Evolutionary conservation across 35 echinoderm and acorn worm species (phyloP), one percentile per base, ranked within the genome.

Genomic region (Patiria miniata): DNA sequence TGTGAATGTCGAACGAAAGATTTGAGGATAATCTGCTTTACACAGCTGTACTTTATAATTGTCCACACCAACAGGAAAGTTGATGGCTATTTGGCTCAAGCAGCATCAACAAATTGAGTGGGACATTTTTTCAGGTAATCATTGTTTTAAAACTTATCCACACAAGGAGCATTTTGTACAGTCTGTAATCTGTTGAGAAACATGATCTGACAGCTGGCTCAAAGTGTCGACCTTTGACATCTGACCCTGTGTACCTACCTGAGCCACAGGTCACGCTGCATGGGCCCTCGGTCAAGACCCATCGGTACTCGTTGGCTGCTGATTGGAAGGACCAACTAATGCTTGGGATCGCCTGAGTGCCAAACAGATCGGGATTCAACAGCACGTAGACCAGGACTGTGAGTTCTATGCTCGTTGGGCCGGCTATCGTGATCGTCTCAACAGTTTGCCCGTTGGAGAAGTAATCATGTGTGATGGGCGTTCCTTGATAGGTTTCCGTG

Each of bases 241-340:
- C 65, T 73, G n/a, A 61, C 58, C 8, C 8, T 73, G 12, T 47
- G 42, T n/a, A 73, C 65, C 4, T 9, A 73, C 65, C 65, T 73
- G 34, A 7, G 29, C 65, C 65, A 73, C 65, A 73, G 65, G 65
- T 73, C 7, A 73, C 65, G 1, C 65, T 73, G 34, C 65, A 73
- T 12, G 29, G 7, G 8, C 65, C 65, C 2, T 18, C 21, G 8
- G 65, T 73, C 8, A 26, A 10, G 15, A 30, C 29, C 65, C 65
- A 73, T 30, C 29, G 65, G 16, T 73, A 36, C 23, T 26, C 34
- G 29, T 0, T 30, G 29, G 19, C 29, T 1, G 65, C 9, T 22
- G 61, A 47, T 12, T 47, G 42, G 42, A 47, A 47, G 4, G 42
- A 47, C 42, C 42, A 47, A 47, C 42, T 47, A 12, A 47, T 47